Conservation (phyloP, 2,888 invertebrate genomes). For the Chrysomela aeneicollis region DNA sequence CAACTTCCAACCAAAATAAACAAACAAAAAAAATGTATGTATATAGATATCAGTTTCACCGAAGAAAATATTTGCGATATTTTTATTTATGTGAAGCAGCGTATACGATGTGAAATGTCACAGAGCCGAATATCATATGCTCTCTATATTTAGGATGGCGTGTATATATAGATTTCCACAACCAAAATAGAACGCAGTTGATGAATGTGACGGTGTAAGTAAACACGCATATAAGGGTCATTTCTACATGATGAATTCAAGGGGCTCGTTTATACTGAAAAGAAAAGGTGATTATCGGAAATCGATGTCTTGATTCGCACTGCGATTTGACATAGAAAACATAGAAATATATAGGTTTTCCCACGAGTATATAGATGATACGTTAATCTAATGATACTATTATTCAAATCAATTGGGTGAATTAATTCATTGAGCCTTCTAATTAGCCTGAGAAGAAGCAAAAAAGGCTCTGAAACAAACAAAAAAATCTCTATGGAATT, state of each 20-base stretch:
- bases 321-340: too few relatives aligned
- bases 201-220: slow-evolving; percentile 33
- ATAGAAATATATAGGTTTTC: too few relatives aligned
- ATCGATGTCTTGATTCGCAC: not conserved
- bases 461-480: too few relatives aligned
- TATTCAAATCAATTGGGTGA: too few relatives aligned
- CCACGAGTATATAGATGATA: too few relatives aligned
- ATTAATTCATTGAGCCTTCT: too few relatives aligned
- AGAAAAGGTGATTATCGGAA: not conserved
- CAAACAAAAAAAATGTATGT: too few relatives aligned
- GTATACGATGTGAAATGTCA: slow-evolving; percentile 14
- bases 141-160: slow-evolving; percentile 34
- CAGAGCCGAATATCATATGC: slow-evolving; percentile 23
- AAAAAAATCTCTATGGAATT: too few relatives aligned
- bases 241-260: slow-evolving; percentile 17
- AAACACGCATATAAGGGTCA: slow-evolving; percentile 21
- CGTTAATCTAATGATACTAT: too few relatives aligned
- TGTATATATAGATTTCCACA: slow-evolving; percentile 37
- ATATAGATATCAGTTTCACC: too few relatives aligned
- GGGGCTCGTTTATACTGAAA: not conserved
- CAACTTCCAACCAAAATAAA: too few relatives aligned
- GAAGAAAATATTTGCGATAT: not conserved
- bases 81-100: slow-evolving; percentile 4
- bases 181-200: slow-evolving; percentile 38
- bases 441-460: too few relatives aligned